Evolutionary conservation across 2,888 invertebrate genomes (phyloP), one percentile per base, ranked within the genome.

Genomic region (Platerodrilus igneus): DNA sequence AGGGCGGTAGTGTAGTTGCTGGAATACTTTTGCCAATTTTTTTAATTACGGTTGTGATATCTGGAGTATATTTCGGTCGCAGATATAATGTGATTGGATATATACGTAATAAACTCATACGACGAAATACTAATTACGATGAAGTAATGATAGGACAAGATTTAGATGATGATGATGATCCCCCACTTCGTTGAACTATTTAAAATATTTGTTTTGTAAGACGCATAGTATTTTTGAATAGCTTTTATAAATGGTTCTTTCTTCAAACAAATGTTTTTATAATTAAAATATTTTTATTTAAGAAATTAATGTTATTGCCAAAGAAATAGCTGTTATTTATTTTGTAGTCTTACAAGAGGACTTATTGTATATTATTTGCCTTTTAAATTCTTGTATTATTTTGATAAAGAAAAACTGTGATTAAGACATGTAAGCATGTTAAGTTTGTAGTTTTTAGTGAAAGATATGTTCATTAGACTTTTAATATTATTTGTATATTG

Each of bases 91-190:
- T 67, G 28, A 35, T 63, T 17, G 52, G 52, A 32, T 64, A 63
- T 64, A 39, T 67, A 18, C 56, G 63, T 37, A 62, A 53, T 38
- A 67, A 63, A 48, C 48, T 67, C 17, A 57, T 55, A 51, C 60
- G 62, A 57, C 63, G 66, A 56, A 59, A 59, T 44, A 58, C 55
- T 44, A 66, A 58, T 46, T 68, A 68, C 47, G 68, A 69, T 52
- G 69, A 69, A 50, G 67, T 68, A 41, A 68, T 68, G 67, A 68
- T 69, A 46, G 68, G 69, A 4, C 63, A 64, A 43, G 67, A 68
- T 50, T 45, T 59, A 34, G 63, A 65, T 44, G 64, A 64, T 39
- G 66, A 65, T 43, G 59, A 60, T 48, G 59, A 60, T 48, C 64
- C 65, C 14, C 66, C 66, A 15, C 48, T 66, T 30, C 53, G 46